A percentile compares a stretch with the other conserved stretches of the same genome.
phyloP scores from a whole-genome alignment of 2,113 vertebrate species.

The Lophochroa leadbeateri region DNA sequence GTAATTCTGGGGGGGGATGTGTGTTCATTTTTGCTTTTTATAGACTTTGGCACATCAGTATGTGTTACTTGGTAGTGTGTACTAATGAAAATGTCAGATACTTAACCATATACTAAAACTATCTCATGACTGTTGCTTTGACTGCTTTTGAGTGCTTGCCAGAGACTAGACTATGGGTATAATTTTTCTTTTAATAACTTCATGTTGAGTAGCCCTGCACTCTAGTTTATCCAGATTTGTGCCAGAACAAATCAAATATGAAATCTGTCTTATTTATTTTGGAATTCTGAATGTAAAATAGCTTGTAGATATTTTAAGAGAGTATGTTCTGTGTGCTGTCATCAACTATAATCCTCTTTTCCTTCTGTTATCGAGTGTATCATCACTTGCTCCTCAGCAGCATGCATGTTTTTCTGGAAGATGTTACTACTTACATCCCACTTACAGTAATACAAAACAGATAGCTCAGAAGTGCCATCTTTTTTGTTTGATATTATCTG shows the following conservation, averaged over 20 bases:
- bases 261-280: slow-evolving; percentile 20
- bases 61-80: not conserved
- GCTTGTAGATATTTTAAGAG: slow-evolving; percentile 34
- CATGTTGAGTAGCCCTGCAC: not conserved
- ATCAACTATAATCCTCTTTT: not conserved
- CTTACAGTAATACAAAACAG: not conserved
- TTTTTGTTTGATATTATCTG: not conserved
- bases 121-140: not conserved
- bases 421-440: not conserved
- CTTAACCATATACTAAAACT: not conserved
- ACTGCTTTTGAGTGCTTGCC: slow-evolving; percentile 32
- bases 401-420: not conserved
- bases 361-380: not conserved
- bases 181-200: slow-evolving; percentile 33
- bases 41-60: not conserved
- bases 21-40: not conserved
- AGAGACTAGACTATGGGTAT: slow-evolving; percentile 9
- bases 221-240: slow-evolving; percentile 1
- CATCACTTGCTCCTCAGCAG: not conserved
- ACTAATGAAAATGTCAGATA: slow-evolving; percentile 35
- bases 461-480: not conserved
- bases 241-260: slow-evolving; percentile 24
- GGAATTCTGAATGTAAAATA: slow-evolving; percentile 12
- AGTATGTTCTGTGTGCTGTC: not conserved
- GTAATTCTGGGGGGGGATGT: not conserved